Base-by-base conservation (phyloP, 2,888 invertebrate genomes). In the Eumacrocentrus americanus region DNA sequence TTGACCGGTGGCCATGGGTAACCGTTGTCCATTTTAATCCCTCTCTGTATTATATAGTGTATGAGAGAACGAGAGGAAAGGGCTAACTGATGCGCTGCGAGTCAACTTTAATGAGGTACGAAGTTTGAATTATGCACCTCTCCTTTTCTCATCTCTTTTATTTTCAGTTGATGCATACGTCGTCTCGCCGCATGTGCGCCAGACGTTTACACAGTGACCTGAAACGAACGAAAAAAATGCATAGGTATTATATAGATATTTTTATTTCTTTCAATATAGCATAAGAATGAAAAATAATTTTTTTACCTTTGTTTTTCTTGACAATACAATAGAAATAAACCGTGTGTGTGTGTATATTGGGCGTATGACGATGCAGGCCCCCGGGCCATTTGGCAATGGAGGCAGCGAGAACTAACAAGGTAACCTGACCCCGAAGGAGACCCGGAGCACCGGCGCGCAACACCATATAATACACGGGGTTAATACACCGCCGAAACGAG, bases 351-450 rank as follows among this genome's bases (percentile, higher is more conserved):
- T 25, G 14, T 12, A 48, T 48, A 16, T 25, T 48, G 18, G 25
- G 14, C 1, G 16, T 23, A 29, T 14, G 6, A 12, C 14, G 46
- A 46, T n/a, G 48, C 18, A 29, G 20, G 34, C 11, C 60, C 52
- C 55, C 51, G 56, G 46, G 29, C 29, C 56, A 57, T 69, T 71
- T 69, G 70, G 68, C 44, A 58, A 52, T 60, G 60, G 68, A 70
- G 70, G 67, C 72, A 71, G 52, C 71, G 70, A 71, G 73, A 75
- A 73, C 77, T 77, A 78, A 78, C 77, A 75, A 77, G 78, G 76
- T 76, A 78, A 77, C 76, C 71, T 69, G 75, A 76, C 73, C 73
- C 73, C 66, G 57, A 60, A 64, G 65, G 46, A 58, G 55, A 48
- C 56, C 50, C 47, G 56, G 52, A 38, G 58, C 57, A 46, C 52